A percentile compares a stretch with the other conserved stretches of the same genome.
These are phyloP conservation scores for Brachionus calyciflorus DNA, from an alignment of 1,140 invertebrate species.

Conservation along the genomic window DNA sequence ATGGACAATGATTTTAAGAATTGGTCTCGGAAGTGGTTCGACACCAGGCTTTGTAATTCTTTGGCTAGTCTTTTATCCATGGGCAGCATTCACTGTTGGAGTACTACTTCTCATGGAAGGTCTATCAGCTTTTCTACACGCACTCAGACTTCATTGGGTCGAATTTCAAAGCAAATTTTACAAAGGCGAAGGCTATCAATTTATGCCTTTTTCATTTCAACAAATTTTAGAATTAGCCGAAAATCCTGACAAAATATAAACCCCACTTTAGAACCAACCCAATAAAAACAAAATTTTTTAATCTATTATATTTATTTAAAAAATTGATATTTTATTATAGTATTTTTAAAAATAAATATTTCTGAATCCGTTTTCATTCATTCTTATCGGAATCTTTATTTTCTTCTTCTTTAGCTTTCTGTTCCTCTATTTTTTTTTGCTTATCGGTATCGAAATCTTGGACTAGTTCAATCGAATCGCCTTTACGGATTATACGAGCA, in stretches of 20 bases:
- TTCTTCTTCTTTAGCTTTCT: neutral
- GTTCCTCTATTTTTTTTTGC: neutral
- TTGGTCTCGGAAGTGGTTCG: constrained; percentile 60
- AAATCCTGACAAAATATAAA: constrained; percentile 21
- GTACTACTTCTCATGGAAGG: constrained; percentile 94
- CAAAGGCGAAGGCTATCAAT: constrained; percentile 46
- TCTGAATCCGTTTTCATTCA: no score
- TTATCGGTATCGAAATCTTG: neutral
- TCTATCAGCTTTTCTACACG: constrained; percentile 93
- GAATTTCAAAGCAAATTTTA: constrained; percentile 49
- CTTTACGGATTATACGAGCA: constrained; percentile 1
- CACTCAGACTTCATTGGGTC: constrained; percentile 86
- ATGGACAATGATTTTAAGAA: constrained; percentile 87
- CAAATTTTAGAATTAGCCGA: constrained; percentile 23
- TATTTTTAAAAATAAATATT: constrained; percentile 1
- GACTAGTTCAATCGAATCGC: neutral
- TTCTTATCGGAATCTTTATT: neutral
- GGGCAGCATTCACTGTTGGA: constrained; percentile 79
- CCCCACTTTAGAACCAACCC: neutral
- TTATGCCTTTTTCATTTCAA: constrained; percentile 47
- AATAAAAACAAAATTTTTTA: neutral
- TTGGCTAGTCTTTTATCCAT: constrained; percentile 71
- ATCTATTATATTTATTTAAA: neutral
- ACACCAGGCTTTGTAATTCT: constrained; percentile 55
- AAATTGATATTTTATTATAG: no score